Conservation (phyloP, 2,888 invertebrate genomes). For the Idaea aversata region DNA sequence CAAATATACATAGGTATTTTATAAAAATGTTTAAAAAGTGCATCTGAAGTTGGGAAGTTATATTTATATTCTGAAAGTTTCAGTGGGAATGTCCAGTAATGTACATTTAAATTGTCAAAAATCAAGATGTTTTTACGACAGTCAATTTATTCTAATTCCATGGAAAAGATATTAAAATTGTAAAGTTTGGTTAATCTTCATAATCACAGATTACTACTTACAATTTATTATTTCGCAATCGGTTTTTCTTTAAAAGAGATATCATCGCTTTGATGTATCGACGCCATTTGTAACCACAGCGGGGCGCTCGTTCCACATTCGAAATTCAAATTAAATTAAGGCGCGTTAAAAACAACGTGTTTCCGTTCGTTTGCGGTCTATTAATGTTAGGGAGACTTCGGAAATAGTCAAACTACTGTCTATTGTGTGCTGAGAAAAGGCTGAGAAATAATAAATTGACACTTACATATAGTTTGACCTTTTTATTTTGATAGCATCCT, state of each 20-base stretch:
- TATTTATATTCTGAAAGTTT: no score
- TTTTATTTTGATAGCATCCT: not conserved
- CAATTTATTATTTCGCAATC: slow-evolving; percentile 58
- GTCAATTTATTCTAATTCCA: no score
- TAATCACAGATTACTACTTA: not conserved
- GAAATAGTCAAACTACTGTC: not conserved
- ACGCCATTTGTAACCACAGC: slow-evolving; percentile 73
- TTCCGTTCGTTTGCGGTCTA: slow-evolving; percentile 46
- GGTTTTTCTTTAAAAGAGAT: slow-evolving; percentile 69
- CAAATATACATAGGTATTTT: no score
- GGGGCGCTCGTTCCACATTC: slow-evolving; percentile 70
- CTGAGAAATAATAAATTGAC: not conserved
- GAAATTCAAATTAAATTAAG: slow-evolving; percentile 78
- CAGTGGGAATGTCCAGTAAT: no score
- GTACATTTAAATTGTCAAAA: no score
- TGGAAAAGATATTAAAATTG: no score
- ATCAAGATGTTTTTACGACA: no score
- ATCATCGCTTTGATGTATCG: slow-evolving; percentile 77
- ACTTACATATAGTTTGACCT: not conserved
- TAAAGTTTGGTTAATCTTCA: not conserved
- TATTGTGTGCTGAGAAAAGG: not conserved
- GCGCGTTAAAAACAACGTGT: slow-evolving; percentile 76
- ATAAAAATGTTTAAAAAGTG: no score
- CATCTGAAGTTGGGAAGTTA: no score
- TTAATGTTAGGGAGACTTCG: not conserved